Conservation (phyloP, 2,888 invertebrate species). For the Thymelicus acteon region DNA sequence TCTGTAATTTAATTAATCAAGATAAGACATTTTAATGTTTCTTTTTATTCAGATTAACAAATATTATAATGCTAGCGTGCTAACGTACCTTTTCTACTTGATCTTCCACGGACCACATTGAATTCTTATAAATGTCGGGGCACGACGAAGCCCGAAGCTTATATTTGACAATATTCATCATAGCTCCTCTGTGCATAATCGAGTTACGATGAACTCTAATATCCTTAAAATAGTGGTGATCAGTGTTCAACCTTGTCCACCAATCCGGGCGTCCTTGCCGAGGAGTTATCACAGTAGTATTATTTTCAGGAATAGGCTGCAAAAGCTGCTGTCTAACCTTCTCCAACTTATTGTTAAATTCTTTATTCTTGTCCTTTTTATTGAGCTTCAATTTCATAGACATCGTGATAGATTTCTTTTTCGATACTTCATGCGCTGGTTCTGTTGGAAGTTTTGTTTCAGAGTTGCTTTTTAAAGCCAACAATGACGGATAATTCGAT, state of each 20-base stretch:
- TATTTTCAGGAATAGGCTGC: constrained; percentile 77
- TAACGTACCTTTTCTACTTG: constrained; percentile 85
- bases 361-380: constrained; percentile 65
- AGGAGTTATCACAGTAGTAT: constrained; percentile 61
- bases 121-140: constrained; percentile 95
- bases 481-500: constrained; percentile 89
- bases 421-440: constrained; percentile 55
- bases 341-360: constrained; percentile 74
- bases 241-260: constrained; percentile 81
- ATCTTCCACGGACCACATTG: constrained; percentile 92
- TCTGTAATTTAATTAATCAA: constrained; percentile 78
- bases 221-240: constrained; percentile 88
- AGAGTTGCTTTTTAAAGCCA: constrained; percentile 86
- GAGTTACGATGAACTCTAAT: constrained; percentile 91
- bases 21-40: background rate
- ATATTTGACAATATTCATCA: constrained; percentile 93
- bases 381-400: constrained; percentile 85
- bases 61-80: background rate
- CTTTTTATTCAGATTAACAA: too few species aligned
- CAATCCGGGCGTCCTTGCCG: constrained; percentile 67
- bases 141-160: constrained; percentile 95
- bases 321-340: constrained; percentile 70
- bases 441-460: constrained; percentile 85
- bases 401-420: constrained; percentile 85
- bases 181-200: constrained; percentile 94